These are phyloP conservation scores for Pemphigus obesinymphae DNA, from an alignment of 1,140 invertebrate species.

Conservation along the genomic window DNA sequence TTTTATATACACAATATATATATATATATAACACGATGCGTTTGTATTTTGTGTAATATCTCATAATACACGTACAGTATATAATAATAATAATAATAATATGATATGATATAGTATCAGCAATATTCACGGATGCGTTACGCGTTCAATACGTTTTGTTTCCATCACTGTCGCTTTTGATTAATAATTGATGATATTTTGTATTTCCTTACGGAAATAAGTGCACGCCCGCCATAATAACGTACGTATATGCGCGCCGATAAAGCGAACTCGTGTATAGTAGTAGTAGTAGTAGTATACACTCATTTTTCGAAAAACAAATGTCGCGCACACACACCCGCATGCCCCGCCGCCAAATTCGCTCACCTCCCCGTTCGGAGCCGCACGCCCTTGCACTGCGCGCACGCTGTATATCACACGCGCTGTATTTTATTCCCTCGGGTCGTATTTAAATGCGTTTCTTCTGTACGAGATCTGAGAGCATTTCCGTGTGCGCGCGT, in stretches of 20 bases:
- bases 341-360: not conserved
- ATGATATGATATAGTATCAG: not conserved
- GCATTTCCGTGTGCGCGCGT: not conserved
- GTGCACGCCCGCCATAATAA: not conserved
- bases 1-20: not conserved
- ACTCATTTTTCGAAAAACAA: conserved; percentile 24
- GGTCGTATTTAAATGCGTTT: conserved; percentile 34
- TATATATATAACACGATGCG: not conserved
- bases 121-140: not conserved
- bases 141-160: not conserved
- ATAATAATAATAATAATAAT: not conserved
- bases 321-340: not conserved
- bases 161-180: conserved; percentile 24
- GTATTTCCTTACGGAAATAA: conserved; percentile 29
- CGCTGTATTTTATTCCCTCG: not conserved
- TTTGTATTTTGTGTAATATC: too few species aligned
- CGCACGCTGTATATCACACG: not conserved
- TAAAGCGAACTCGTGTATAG: not conserved
- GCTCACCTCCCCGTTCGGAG: not conserved
- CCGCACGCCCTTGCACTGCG: not conserved
- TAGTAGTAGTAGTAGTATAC: not conserved
- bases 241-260: not conserved
- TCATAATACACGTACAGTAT: not conserved
- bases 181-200: conserved; percentile 34
- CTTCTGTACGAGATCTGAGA: not conserved